Base-by-base conservation (phyloP, 2,888 invertebrate genomes). In the Ophion slaviceki region DNA sequence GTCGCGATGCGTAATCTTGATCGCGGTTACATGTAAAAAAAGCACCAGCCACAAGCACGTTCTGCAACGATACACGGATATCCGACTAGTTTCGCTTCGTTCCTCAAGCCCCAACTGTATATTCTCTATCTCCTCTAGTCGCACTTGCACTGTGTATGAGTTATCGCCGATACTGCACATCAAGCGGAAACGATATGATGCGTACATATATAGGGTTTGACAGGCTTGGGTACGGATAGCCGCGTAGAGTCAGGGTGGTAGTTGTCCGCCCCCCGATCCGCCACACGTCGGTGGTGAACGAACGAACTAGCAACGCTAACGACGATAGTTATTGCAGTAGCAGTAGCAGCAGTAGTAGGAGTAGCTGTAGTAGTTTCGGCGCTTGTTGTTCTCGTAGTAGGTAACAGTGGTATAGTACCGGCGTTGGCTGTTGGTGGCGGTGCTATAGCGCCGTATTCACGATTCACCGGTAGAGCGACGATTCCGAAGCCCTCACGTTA, bases 221-320 rank as follows among this genome's bases (percentile, higher is more conserved):
- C n/a, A 47, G 64, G 75, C 47, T 17, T 40, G 76, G 53, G n/a
- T 66, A 47, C 57, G 14, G 36, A 76, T 68, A 78, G 53, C 47
- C 36, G 72, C 66, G 71, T 45, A 67, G 77, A 40, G 36, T 61
- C 79, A 82, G 85, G 85, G 80, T 85, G 75, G 62, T 82, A 57
- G 11, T 47, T 40, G 72, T 66, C 72, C 77, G n/a, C 67, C 80
- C 71, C 76, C 82, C 47, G 71, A 53, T 40, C 61, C 62, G 67
- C 28, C 74, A 53, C 72, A 32, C 61, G 32, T 67, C 78, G 14
- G 71, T 61, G 81, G 75, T 80, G 77, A 74, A 24, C 72, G 77
- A 32, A 45, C 70, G 62, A 70, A 80, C 80, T 59, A 61, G 85
- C 71, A 68, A 71, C 53, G 28, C 10, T 0, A 47, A 47, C 47